Evolutionary conservation across 2,113 vertebrate genomes (phyloP), one percentile per base, ranked within the genome.

Genomic region (Phalacrocorax aristotelis): DNA sequence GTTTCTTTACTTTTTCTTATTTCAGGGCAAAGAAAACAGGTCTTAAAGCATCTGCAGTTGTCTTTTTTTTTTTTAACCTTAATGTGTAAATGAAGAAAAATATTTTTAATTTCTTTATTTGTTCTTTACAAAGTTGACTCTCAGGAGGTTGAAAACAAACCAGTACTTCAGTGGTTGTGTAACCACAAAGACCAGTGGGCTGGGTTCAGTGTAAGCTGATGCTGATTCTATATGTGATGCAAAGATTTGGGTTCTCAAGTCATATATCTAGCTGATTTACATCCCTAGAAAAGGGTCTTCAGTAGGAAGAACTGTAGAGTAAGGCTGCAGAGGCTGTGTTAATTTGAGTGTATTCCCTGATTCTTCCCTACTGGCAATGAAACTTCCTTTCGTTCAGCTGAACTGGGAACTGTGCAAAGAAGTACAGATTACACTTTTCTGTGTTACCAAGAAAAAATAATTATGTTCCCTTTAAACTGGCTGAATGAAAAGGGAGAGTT

Each of bases 21-120:
- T 52, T 84, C 26, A 60, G 19, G 6, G 3, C 8, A 0, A 11
- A 25, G 20, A 32, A 27, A 30, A 13, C 15, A 42, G 0, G 1
- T 57, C 54, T 15, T 38, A 65, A 81, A 74, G 10, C 14, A 90
- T 19, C 9, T 87, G 7, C 9, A 49, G 6, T 36, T 54, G 7
- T 11, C 5, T 54, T 26, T 52, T 66, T 52, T 25, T 66, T 51
- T 60, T 51, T 71, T 78, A 18, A 27, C 5, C 7, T 70, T 70
- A 57, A 40, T 54, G 4, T 34, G 10, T 40, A 58, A 78, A 70
- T 34, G 5, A 54, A 52, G 16, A 86, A 72, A 86, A 77, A 1
- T 1, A 13, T 18, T 51, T 64, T 23, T 12, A 27, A 55, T 36
- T 38, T 54, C 25, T 49, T 46, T 48, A 8, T 80, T 76, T 93